These are phyloP conservation scores for Aphelenchoides bicaudatus DNA, from an alignment of 2,888 invertebrate genomes.

Conservation along the genomic window DNA sequence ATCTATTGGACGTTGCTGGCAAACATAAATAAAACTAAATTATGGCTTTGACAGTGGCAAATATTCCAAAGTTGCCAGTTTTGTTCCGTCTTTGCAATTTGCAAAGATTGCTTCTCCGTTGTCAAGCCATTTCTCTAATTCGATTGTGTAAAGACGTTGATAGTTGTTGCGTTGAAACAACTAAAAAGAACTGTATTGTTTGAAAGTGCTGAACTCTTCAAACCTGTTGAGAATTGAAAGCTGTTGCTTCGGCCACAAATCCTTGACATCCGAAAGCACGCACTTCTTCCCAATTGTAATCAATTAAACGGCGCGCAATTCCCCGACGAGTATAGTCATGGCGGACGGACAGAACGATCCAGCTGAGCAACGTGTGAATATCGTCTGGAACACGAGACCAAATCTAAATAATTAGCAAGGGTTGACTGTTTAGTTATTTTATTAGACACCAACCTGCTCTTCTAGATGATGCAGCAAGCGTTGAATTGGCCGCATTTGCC, in stretches of 20 bases:
- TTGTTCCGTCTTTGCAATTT: slow-evolving; percentile 18
- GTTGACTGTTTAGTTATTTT: slow-evolving; percentile 5
- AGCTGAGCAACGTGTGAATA: slow-evolving; percentile 24
- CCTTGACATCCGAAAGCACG: slow-evolving; percentile 29
- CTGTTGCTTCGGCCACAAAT: slow-evolving; percentile 35
- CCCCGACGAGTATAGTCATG: slow-evolving; percentile 28
- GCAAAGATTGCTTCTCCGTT: slow-evolving; percentile 20
- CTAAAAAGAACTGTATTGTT: neutral
- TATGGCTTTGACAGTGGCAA: slow-evolving; percentile 7
- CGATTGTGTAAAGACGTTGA: slow-evolving; percentile 9
- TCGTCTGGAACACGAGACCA: slow-evolving; percentile 31
- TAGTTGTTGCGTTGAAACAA: slow-evolving; percentile 19
- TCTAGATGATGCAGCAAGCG: slow-evolving; percentile 25
- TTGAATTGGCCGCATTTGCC: slow-evolving; percentile 26
- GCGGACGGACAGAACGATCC: slow-evolving; percentile 30
- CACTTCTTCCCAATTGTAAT: slow-evolving; percentile 29
- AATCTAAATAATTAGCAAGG: slow-evolving; percentile 25
- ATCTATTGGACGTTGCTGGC: neutral
- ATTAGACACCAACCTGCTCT: slow-evolving; percentile 14
- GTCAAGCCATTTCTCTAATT: slow-evolving; percentile 9
- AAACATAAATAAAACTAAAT: neutral
- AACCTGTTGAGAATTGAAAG: slow-evolving; percentile 36
- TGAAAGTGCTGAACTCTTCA: neutral
- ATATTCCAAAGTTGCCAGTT: slow-evolving; percentile 15
- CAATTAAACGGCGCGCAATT: slow-evolving; percentile 26